Percentiles rank a stretch among this genome's conserved stretches.
These are phyloP conservation scores for Vireo altiloquus DNA, from an alignment of 2,113 vertebrate species.

Conservation along the genomic window DNA sequence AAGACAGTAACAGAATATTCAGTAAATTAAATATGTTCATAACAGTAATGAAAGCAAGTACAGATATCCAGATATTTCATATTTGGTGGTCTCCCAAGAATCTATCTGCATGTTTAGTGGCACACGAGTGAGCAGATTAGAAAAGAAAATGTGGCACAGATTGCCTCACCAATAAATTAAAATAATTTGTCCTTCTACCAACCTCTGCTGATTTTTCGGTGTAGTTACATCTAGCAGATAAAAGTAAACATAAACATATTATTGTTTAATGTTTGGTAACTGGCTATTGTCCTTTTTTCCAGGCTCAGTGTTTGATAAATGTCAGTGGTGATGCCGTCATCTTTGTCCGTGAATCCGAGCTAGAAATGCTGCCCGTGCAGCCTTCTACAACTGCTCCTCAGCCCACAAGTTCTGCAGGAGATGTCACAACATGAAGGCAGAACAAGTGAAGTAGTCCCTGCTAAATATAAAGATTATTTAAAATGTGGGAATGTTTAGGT, in stretches of 20 bases:
- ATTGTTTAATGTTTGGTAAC: neutral
- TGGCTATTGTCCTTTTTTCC: neutral
- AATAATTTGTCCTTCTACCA: neutral
- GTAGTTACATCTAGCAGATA: neutral
- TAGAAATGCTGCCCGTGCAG: slow-evolving; percentile 73
- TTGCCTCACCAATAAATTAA: neutral
- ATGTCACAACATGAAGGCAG: slow-evolving; percentile 78
- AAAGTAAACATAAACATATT: neutral
- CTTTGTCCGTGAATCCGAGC: slow-evolving; percentile 87
- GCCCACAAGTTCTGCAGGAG: slow-evolving; percentile 63
- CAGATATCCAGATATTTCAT: neutral
- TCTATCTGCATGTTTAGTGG: neutral
- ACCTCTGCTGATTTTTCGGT: neutral
- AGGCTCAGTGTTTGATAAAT: slow-evolving; percentile 99
- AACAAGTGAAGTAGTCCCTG: neutral
- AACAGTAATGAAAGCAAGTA: neutral
- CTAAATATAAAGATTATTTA: neutral
- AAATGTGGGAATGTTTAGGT: neutral
- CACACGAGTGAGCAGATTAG: neutral
- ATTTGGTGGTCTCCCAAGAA: neutral
- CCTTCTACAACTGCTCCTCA: slow-evolving; percentile 63
- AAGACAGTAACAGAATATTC: neutral
- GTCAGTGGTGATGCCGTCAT: slow-evolving; percentile 95
- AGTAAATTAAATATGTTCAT: neutral
- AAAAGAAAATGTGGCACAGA: neutral